A percentile compares a stretch with the other conserved stretches of the same genome.
These are phyloP conservation scores for Phoebastria nigripes DNA, from an alignment of 2,797 vertebrate genomes.

Conservation along the genomic window DNA sequence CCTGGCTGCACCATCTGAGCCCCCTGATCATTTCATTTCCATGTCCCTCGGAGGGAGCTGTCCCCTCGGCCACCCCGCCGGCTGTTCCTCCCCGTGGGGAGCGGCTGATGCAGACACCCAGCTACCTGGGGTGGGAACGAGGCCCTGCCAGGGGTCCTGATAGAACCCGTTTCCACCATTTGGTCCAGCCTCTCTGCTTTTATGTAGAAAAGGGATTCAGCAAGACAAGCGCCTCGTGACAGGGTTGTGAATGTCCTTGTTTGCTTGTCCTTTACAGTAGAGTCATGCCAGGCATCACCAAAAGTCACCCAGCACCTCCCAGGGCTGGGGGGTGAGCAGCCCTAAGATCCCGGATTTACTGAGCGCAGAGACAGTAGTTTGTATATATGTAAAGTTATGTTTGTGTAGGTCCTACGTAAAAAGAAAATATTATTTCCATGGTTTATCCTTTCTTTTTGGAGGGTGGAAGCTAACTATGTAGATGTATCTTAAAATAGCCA, in stretches of 20 bases:
- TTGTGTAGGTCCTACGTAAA: not conserved
- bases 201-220: not conserved
- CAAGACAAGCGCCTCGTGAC: not conserved
- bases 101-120: not conserved
- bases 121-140: not conserved
- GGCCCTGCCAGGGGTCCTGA: accelerated
- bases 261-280: not conserved
- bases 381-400: not conserved
- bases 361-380: not conserved
- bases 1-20: slow-evolving; percentile 29
- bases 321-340: not conserved
- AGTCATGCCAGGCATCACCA: not conserved
- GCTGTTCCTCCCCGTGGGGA: not conserved
- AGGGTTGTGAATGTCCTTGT: not conserved
- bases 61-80: not conserved
- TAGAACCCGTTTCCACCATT: not conserved
- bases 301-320: not conserved
- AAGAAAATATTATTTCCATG: not conserved
- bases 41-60: not conserved
- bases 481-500: not conserved
- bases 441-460: not conserved
- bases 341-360: not conserved
- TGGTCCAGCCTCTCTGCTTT: not conserved
- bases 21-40: not conserved
- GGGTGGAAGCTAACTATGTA: not conserved